These are phyloP conservation scores for Lordiphosa mommai DNA, from an alignment of 1,140 invertebrate genomes.

Conservation along the genomic window DNA sequence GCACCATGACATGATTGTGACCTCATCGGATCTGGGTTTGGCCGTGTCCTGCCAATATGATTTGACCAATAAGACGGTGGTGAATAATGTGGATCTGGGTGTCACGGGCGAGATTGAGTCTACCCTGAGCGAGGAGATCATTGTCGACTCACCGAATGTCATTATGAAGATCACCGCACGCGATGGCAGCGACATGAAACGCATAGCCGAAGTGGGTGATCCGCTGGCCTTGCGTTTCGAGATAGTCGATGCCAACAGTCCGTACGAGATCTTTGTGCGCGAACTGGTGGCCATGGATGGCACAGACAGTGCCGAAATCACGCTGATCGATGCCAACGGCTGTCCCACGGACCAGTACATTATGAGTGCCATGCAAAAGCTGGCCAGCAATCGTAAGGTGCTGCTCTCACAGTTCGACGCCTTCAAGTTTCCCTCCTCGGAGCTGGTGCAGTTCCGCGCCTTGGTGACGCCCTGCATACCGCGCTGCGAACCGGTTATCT, in stretches of 20 bases:
- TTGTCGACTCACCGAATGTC: conserved; percentile 95
- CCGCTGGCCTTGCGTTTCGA: conserved; percentile 94
- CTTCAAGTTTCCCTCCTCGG: conserved; percentile 97
- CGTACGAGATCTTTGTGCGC: conserved; percentile 96
- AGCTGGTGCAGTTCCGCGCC: conserved; percentile 96
- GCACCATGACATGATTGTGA: conserved; percentile 97
- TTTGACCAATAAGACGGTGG: conserved; percentile 94
- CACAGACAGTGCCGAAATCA: conserved; percentile 93
- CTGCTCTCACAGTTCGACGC: conserved; percentile 95
- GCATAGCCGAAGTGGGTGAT: conserved; percentile 92
- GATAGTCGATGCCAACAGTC: conserved; percentile 93
- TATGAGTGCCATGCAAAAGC: conserved; percentile 94
- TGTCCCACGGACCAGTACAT: conserved; percentile 97
- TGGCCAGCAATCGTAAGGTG: conserved; percentile 85
- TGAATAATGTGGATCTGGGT: conserved; percentile 93
- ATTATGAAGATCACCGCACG: conserved; percentile 95
- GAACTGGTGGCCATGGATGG: conserved; percentile 97
- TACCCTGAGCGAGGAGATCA: conserved; percentile 89
- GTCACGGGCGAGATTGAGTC: conserved; percentile 92
- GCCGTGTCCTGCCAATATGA: conserved; percentile 96
- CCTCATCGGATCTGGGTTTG: conserved; percentile 94
- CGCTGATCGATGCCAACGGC: conserved; percentile 93
- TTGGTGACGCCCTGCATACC: conserved; percentile 96
- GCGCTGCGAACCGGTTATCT: conserved; percentile 94
- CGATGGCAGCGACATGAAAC: conserved; percentile 86